Evolutionary conservation across 2,113 vertebrate species (phyloP).

Genomic region (Monopterus albus): DNA sequence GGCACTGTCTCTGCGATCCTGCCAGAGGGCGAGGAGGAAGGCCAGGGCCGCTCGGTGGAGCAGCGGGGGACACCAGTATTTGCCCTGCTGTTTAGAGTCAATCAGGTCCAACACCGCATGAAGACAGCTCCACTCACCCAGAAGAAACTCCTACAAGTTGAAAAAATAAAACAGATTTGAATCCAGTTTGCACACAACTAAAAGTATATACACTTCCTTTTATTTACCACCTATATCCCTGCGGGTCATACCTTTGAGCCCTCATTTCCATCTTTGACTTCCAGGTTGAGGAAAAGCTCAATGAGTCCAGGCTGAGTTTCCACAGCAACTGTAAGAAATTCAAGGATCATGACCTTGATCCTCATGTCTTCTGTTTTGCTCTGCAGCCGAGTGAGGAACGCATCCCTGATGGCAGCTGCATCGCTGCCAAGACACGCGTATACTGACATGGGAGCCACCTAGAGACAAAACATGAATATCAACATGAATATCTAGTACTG

Average conservation of each 20-base stretch:
- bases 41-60: conserved; percentile 92
- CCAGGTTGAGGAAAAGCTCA: conserved; percentile 95
- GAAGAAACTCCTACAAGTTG: conserved; percentile 88
- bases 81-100: conserved; percentile 90
- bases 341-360: conserved; percentile 97
- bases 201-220: not conserved
- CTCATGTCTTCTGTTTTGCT: conserved; percentile 96
- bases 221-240: too few species aligned
- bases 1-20: conserved; percentile 95
- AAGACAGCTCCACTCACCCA: conserved; percentile 96
- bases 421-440: conserved; percentile 96
- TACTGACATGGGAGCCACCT: conserved; percentile 99
- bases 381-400: conserved; percentile 93
- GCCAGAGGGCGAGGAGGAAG: conserved; percentile 97
- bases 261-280: conserved; percentile 89
- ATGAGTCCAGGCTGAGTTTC: conserved; percentile 98
- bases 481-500: not conserved
- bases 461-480: not conserved
- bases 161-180: not conserved
- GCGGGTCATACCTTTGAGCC: conserved; percentile 89
- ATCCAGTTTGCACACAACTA: not conserved
- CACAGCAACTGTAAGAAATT: conserved; percentile 96
- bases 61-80: conserved; percentile 94
- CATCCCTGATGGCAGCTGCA: conserved; percentile 93
- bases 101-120: conserved; percentile 93